Evolutionary conservation across 2,888 invertebrate genomes (phyloP).

Genomic region (Leptinotarsa haldemani): DNA sequence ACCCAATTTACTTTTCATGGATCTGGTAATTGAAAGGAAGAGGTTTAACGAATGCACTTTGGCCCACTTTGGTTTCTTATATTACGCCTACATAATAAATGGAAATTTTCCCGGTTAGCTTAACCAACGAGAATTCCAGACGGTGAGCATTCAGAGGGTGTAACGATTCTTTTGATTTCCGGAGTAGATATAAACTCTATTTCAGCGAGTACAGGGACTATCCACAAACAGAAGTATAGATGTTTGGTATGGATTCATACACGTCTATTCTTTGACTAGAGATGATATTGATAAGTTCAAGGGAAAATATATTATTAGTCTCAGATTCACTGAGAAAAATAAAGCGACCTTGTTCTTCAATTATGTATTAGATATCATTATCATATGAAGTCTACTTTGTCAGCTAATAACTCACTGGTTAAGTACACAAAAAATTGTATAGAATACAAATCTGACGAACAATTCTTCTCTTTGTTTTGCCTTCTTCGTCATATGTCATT

Average conservation of each 20-base stretch:
- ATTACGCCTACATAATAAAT: conserved; percentile 38
- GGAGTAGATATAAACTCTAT: background rate
- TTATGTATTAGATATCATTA: too few species aligned
- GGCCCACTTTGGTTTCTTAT: conserved; percentile 34
- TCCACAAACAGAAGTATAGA: background rate
- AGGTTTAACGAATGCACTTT: conserved; percentile 37
- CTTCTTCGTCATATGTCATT: too few species aligned
- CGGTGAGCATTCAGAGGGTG: conserved; percentile 2
- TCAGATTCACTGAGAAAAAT: too few species aligned
- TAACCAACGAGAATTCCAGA: background rate
- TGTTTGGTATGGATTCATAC: background rate
- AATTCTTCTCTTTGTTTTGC: too few species aligned
- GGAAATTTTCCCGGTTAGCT: conserved; percentile 22
- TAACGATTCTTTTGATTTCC: conserved; percentile 14
- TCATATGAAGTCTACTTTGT: too few species aligned
- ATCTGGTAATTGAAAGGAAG: conserved; percentile 39
- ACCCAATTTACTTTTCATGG: conserved; percentile 38
- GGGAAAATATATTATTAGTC: too few species aligned
- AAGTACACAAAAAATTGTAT: too few species aligned
- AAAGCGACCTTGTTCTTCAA: too few species aligned
- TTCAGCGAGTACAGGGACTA: background rate
- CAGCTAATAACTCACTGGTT: too few species aligned
- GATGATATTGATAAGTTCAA: too few species aligned
- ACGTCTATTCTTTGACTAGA: too few species aligned
- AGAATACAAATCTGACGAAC: too few species aligned